A percentile compares a stretch with the other conserved stretches of the same genome.
Conservation (phyloP, 2,113 vertebrate species). For the Cebidichthys violaceus region DNA sequence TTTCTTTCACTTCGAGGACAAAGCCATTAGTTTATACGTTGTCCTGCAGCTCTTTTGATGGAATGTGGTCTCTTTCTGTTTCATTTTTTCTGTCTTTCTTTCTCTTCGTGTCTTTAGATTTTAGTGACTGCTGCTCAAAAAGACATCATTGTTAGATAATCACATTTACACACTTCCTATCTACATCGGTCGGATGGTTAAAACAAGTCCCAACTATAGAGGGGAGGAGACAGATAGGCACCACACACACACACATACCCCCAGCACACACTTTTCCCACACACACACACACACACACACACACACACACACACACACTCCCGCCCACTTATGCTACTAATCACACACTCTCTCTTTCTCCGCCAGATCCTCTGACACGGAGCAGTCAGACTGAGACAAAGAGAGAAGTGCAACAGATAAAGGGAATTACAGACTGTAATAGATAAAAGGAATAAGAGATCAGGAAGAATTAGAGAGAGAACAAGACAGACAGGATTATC, state of each 20-base stretch:
- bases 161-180: constrained; percentile 20
- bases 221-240: constrained; percentile 63
- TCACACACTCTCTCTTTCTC: constrained; percentile 71
- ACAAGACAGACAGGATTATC: constrained; percentile 49
- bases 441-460: constrained; percentile 49
- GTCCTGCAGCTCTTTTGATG: constrained; percentile 25
- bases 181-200: not conserved
- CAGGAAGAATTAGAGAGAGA: constrained; percentile 34
- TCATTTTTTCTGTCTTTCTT: not conserved
- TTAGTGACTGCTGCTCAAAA: not conserved
- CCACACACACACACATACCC: constrained; percentile 37
- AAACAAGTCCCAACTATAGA: constrained; percentile 37
- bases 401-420: constrained; percentile 62
- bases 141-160: constrained; percentile 3
- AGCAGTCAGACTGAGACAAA: constrained; percentile 61
- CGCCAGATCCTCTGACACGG: constrained; percentile 67
- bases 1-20: constrained; percentile 29
- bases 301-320: constrained; percentile 58
- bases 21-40: constrained; percentile 14
- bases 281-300: constrained; percentile 50
- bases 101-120: not conserved
- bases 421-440: constrained; percentile 51
- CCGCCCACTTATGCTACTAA: constrained; percentile 75
- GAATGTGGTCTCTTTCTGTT: constrained; percentile 20
- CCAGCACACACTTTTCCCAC: constrained; percentile 52